Percentiles rank a stretch among this genome's conserved stretches.
These are phyloP conservation scores for Oncorhynchus keta DNA, from an alignment of 2,113 vertebrate genomes.

Conservation along the genomic window DNA sequence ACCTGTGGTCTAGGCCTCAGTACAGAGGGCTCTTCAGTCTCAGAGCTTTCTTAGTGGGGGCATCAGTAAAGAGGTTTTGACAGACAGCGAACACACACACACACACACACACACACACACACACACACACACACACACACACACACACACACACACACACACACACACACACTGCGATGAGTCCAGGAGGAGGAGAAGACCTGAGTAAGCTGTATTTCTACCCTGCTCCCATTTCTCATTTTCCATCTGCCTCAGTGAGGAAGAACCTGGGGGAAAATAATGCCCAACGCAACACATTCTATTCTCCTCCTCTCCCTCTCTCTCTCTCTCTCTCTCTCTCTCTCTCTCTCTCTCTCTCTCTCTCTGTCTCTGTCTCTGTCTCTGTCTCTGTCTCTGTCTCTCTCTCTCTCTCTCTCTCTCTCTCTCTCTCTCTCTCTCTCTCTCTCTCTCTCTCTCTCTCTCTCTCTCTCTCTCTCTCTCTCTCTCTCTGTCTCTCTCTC, in stretches of 20 bases:
- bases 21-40: constrained; percentile 66
- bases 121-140: too few relatives aligned
- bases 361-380: neutral
- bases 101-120: too few relatives aligned
- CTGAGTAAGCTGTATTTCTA: constrained; percentile 73
- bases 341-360: neutral
- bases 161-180: constrained; percentile 50
- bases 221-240: constrained; percentile 73
- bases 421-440: neutral
- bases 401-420: neutral
- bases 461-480: neutral
- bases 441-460: neutral
- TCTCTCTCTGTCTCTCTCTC: neutral
- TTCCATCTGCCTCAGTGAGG: constrained; percentile 74
- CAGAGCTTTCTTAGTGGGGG: constrained; percentile 67
- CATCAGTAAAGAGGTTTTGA: constrained; percentile 64
- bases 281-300: constrained; percentile 60
- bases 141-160: too few relatives aligned
- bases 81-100: constrained; percentile 59
- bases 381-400: too few relatives aligned
- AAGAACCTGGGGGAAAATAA: constrained; percentile 70
- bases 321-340: neutral
- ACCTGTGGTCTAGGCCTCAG: constrained; percentile 62
- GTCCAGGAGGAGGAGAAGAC: constrained; percentile 65
- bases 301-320: constrained; percentile 20